Base-by-base conservation (phyloP, 2,888 invertebrate genomes). In the Cosmia trapezina region DNA sequence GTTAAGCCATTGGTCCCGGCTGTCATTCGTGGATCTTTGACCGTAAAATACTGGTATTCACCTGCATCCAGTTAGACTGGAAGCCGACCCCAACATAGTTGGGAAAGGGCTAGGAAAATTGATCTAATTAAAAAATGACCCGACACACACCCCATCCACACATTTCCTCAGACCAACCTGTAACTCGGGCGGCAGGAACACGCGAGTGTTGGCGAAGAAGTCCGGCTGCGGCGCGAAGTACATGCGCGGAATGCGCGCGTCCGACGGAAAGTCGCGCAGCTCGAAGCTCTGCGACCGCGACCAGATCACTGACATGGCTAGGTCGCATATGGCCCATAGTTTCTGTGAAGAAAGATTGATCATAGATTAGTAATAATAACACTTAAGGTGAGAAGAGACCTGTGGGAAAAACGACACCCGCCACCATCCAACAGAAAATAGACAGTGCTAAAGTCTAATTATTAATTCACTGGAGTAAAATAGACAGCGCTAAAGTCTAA, bases 321-420 rank as follows among this genome's bases (percentile, higher is more conserved):
- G 96, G 96, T 99, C 99, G 96, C 99, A 99, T 69, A 99, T 97
- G 45, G 99, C 98, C 98, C 99, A 99, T 92, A 99, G 95, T 98
- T 99, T 99, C 99, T 99, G 94, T 0, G 0, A 94, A 86, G 70
- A 49, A 14, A 12, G 0, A 49, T 33, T 0, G 1, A n/a, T 2
- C 0, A 22, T 17, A 11, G 45, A 54, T 54, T 54, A 14, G 54
- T 28, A 4, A 53, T 53, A 6, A 53, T 12, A 28, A 28, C 3
- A 28, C 28, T 28, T 28, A 28, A 2, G 28, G 28, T 28, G 28
- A 28, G 28, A 28, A 28, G 28, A 28, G 28, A 28, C 28, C 28
- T 28, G 28, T 28, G 28, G 28, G 28, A 28, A 28, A 28, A 28
- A 28, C 28, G 3, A 3, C 28, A 28, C 28, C 28, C 28, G 28